Percentiles rank a stretch among this genome's conserved stretches.
These are phyloP conservation scores for Eupithecia exiguata DNA, from an alignment of 2,888 invertebrate genomes.

Conservation along the genomic window DNA sequence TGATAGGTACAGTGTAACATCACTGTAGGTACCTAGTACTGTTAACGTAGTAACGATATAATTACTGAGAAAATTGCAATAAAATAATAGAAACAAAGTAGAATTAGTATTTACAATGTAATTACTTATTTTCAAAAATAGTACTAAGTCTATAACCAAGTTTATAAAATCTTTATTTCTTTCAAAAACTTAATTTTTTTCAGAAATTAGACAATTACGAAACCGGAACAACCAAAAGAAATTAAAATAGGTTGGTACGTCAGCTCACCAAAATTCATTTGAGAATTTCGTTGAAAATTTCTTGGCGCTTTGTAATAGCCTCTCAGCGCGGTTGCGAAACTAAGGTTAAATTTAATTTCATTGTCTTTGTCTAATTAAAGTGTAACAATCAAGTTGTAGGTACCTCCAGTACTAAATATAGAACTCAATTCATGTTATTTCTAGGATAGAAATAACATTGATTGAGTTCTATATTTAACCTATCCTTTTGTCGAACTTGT, in stretches of 20 bases:
- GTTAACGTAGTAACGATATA: background rate
- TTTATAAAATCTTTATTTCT: background rate
- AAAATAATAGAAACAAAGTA: no score
- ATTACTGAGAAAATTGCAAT: no score
- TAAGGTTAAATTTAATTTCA: conserved; percentile 59
- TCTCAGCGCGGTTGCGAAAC: conserved; percentile 43
- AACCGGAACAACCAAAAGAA: conserved; percentile 28
- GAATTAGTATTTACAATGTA: no score
- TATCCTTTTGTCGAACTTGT: no score
- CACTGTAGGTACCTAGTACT: background rate
- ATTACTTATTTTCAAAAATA: no score
- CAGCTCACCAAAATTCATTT: conserved; percentile 44
- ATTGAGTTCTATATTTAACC: no score
- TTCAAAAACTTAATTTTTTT: background rate
- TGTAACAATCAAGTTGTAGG: conserved; percentile 58
- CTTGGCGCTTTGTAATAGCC: conserved; percentile 28
- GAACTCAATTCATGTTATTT: no score
- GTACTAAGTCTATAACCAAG: no score
- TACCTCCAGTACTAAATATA: background rate
- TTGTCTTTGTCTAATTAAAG: conserved; percentile 63
- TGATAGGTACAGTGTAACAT: background rate
- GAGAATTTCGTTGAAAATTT: conserved; percentile 48
- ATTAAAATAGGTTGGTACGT: conserved; percentile 31
- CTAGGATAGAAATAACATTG: no score
- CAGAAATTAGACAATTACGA: conserved; percentile 27